A percentile compares a stretch with the other conserved stretches of the same genome.
These are phyloP conservation scores for Sebastes baramenuke DNA, from an alignment of 2,797 vertebrate genomes.

Conservation along the genomic window DNA sequence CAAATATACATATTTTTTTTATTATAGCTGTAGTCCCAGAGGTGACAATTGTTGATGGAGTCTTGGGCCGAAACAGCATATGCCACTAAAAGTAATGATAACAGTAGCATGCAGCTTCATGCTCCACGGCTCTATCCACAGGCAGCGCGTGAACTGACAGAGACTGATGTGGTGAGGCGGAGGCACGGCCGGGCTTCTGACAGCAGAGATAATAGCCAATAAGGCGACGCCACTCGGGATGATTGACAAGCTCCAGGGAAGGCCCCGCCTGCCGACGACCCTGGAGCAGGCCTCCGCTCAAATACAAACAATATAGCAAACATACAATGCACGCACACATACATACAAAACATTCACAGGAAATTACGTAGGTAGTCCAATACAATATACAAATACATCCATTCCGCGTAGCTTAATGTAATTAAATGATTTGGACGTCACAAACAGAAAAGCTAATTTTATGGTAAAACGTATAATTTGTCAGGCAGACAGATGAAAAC, in stretches of 20 bases:
- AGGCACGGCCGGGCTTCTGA: conserved; percentile 68
- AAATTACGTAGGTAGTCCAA: not conserved
- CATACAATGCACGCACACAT: not conserved
- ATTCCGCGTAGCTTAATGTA: not conserved
- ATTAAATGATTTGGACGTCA: conserved; percentile 11
- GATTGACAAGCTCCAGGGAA: conserved; percentile 90
- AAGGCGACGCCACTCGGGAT: conserved; percentile 88
- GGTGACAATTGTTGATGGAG: conserved; percentile 24
- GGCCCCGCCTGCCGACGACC: conserved; percentile 67
- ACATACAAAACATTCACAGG: not conserved
- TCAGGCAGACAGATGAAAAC: conserved; percentile 19
- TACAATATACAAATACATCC: not conserved
- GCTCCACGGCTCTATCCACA: conserved; percentile 51
- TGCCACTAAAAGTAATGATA: conserved; percentile 51
- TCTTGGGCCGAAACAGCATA: conserved; percentile 4
- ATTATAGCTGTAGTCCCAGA: not conserved
- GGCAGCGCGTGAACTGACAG: conserved; percentile 66
- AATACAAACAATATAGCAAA: conserved; percentile 12
- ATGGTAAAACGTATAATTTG: conserved; percentile 5
- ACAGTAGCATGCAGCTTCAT: conserved; percentile 43
- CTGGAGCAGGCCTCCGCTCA: conserved; percentile 37
- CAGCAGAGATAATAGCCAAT: conserved; percentile 95
- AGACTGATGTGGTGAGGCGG: conserved; percentile 71
- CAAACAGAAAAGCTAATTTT: conserved; percentile 5
- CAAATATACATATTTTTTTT: not conserved